Percentiles rank a stretch among this genome's conserved stretches.
Conservation (phyloP, 2,113 vertebrate species). For the Dendrocopos noguchii region DNA sequence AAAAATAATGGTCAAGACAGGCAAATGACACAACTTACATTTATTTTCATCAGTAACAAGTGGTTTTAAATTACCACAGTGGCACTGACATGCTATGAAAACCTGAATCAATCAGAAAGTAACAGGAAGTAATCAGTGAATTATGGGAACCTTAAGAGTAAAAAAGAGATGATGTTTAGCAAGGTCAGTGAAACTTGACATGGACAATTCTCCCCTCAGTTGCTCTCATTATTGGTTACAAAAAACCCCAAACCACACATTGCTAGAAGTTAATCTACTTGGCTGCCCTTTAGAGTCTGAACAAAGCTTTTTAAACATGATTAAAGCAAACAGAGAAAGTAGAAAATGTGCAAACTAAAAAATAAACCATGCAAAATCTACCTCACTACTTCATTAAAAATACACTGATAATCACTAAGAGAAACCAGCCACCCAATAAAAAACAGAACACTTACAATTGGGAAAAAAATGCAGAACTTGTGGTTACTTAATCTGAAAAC, state of each 20-base stretch:
- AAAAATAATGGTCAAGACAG: slow-evolving; percentile 10
- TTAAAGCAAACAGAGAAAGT: not conserved
- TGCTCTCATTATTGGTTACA: not conserved
- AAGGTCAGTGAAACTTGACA: not conserved
- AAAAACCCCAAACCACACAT: not conserved
- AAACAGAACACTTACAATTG: not conserved
- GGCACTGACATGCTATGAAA: not conserved
- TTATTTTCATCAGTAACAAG: slow-evolving; percentile 51
- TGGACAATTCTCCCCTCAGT: not conserved
- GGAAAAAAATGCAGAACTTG: not conserved
- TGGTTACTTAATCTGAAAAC: not conserved
- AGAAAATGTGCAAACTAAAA: not conserved
- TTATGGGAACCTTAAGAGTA: not conserved
- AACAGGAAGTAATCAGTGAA: slow-evolving; percentile 7
- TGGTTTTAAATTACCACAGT: slow-evolving; percentile 1
- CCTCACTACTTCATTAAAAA: not conserved
- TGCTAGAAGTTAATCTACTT: not conserved
- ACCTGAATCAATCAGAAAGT: not conserved
- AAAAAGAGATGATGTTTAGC: not conserved
- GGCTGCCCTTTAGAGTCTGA: not conserved
- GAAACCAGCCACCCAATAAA: not conserved
- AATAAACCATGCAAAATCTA: not conserved
- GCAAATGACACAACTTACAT: slow-evolving; percentile 7
- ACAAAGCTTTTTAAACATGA: not conserved
- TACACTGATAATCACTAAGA: not conserved